Conservation (phyloP, 2,888 invertebrate genomes). For the Rambutsinella grinnellia region DNA sequence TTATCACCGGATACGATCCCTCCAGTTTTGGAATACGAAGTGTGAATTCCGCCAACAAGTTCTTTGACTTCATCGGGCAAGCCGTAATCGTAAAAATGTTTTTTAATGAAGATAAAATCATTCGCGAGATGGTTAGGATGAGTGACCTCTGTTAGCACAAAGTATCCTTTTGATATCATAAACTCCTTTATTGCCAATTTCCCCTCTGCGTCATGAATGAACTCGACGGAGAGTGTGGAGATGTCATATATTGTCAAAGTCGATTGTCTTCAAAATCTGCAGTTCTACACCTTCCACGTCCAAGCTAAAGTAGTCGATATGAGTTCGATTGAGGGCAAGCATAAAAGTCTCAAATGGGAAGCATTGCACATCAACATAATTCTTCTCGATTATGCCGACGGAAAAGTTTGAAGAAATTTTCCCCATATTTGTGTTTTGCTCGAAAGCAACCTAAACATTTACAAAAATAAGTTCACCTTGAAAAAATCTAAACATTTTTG, state of each 20-base stretch:
- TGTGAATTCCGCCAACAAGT: slow-evolving; percentile 11
- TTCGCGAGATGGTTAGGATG: slow-evolving; percentile 71
- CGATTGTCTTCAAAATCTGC: slow-evolving; percentile 72
- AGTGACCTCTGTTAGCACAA: slow-evolving; percentile 69
- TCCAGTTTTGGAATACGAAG: slow-evolving; percentile 15
- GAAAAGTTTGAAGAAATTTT: slow-evolving; percentile 68
- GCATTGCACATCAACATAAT: slow-evolving; percentile 71
- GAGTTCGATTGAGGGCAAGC: slow-evolving; percentile 71
- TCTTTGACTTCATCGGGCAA: slow-evolving; percentile 13
- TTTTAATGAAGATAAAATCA: slow-evolving; percentile 71
- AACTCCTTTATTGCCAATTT: slow-evolving; percentile 68
- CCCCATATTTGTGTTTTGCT: slow-evolving; percentile 70
- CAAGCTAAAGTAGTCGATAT: slow-evolving; percentile 73
- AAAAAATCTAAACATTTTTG: no score
- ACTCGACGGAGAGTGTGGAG: slow-evolving; percentile 69
- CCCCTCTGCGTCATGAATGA: slow-evolving; percentile 69
- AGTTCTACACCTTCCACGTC: slow-evolving; percentile 74
- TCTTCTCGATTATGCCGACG: slow-evolving; percentile 64
- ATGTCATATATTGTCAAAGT: slow-evolving; percentile 72
- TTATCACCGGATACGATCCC: slow-evolving; percentile 22
- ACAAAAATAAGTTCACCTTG: slow-evolving; percentile 53
- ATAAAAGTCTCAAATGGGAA: slow-evolving; percentile 72
- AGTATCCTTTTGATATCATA: slow-evolving; percentile 70
- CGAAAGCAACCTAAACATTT: slow-evolving; percentile 70
- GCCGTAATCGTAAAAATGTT: slow-evolving; percentile 50